These are phyloP conservation scores for Hydriomena furcata DNA, from an alignment of 2,888 invertebrate species.

Conservation along the genomic window DNA sequence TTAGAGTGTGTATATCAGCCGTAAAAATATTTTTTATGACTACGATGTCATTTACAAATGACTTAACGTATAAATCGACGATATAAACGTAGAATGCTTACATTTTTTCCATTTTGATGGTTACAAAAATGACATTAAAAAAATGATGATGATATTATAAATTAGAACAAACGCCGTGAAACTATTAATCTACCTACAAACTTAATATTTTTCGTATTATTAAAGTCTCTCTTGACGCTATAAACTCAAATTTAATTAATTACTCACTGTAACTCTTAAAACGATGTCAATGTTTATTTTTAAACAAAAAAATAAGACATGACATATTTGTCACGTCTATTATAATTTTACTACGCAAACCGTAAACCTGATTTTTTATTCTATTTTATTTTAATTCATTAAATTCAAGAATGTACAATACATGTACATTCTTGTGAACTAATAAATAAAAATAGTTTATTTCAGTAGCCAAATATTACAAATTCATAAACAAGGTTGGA, in stretches of 20 bases:
- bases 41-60: constrained; percentile 30
- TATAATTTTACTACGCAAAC: too few species aligned
- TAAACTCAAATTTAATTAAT: constrained; percentile 6
- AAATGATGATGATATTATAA: not conserved
- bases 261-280: constrained; percentile 1
- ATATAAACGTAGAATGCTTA: constrained; percentile 21
- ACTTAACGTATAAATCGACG: constrained; percentile 24
- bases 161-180: not conserved
- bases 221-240: constrained; percentile 11
- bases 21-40: constrained; percentile 27
- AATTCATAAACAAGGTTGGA: too few species aligned
- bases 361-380: constrained; percentile 11
- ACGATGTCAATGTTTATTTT: not conserved
- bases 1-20: constrained; percentile 23
- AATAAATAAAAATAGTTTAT: too few species aligned
- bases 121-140: constrained; percentile 14
- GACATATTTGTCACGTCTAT: too few species aligned
- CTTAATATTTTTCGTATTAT: constrained; percentile 12
- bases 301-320: too few species aligned
- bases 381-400: not conserved
- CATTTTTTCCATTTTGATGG: constrained; percentile 8
- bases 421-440: too few species aligned
- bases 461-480: too few species aligned
- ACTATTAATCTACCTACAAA: constrained; percentile 13
- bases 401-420: too few species aligned